Evolutionary conservation across 2,113 vertebrate species (phyloP).

Genomic region (Ptilorrhoa leucosticta): DNA sequence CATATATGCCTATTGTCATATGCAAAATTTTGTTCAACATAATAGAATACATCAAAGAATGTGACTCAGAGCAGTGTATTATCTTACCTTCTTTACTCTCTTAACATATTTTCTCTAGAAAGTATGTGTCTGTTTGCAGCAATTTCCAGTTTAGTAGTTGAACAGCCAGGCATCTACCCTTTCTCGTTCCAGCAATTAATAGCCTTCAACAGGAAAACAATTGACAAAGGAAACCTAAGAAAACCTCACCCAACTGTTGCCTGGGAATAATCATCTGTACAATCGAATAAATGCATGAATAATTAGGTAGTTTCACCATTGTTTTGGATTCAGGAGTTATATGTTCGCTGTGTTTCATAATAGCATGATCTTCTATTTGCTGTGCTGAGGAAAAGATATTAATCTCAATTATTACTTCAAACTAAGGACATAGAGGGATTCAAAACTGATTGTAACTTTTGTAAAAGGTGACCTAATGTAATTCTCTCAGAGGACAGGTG

Average conservation of each 20-base stretch:
- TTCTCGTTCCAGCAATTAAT: background rate
- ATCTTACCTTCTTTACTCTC: background rate
- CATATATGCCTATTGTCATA: fast-evolving
- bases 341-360: background rate
- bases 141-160: background rate
- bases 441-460: background rate
- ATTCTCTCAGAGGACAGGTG: background rate
- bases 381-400: background rate
- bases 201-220: background rate
- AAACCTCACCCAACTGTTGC: background rate
- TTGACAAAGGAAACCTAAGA: background rate
- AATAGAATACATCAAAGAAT: background rate
- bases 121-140: background rate
- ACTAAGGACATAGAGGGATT: background rate
- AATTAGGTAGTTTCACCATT: background rate
- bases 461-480: background rate
- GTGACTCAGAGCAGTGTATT: background rate
- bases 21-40: background rate
- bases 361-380: background rate
- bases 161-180: background rate
- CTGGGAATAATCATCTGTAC: background rate
- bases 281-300: fast-evolving
- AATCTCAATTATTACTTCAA: background rate
- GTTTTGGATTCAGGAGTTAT: background rate
- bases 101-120: background rate